phyloP scores from a whole-genome alignment of 2,797 vertebrate genomes.

The Galagoides demidoff region DNA sequence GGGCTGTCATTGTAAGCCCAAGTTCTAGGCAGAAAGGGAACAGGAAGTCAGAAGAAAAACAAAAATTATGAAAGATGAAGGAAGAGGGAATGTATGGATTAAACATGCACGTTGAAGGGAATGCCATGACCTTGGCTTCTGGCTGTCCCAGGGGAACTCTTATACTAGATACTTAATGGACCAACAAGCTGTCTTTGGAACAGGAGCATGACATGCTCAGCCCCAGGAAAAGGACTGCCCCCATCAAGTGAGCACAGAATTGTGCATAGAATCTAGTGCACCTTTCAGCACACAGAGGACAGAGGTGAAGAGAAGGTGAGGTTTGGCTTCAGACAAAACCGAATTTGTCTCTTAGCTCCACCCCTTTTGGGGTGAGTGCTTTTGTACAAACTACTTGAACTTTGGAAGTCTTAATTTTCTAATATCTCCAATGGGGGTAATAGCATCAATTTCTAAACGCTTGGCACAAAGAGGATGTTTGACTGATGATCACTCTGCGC shows the following conservation, averaged over 20 bases:
- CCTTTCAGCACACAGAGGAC: neutral
- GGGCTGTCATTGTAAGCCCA: conserved; percentile 4
- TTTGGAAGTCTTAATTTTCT: neutral
- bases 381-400: neutral
- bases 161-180: neutral
- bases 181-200: neutral
- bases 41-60: neutral
- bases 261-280: accelerated
- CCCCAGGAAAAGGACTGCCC: neutral
- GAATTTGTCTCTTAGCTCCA: neutral
- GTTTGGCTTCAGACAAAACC: neutral
- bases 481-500: neutral
- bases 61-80: conserved; percentile 4
- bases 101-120: neutral
- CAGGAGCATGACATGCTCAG: neutral
- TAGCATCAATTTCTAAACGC: neutral
- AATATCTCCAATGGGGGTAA: neutral
- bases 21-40: neutral
- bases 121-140: neutral
- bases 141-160: neutral
- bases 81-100: neutral
- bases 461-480: neutral
- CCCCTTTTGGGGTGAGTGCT: neutral
- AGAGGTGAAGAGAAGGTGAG: neutral
- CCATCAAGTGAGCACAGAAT: neutral